These are phyloP conservation scores for Heteromyza rotundicornis DNA, from an alignment of 2,888 invertebrate species.

Conservation along the genomic window DNA sequence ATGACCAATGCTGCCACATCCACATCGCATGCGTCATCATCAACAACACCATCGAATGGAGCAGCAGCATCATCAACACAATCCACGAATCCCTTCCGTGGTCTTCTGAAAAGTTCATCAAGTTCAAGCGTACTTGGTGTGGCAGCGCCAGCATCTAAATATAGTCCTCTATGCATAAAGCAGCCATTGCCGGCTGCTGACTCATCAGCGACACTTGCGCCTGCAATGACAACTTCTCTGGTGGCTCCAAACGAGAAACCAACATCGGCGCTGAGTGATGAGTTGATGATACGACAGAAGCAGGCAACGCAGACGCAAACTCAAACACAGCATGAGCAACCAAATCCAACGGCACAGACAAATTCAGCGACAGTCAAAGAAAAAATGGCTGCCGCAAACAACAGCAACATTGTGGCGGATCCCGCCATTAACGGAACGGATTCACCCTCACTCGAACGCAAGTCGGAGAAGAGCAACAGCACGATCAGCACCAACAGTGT, in stretches of 20 bases:
- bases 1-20: slow-evolving; percentile 24
- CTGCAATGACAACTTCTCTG: slow-evolving; percentile 35
- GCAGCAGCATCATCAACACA: slow-evolving; percentile 23
- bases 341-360: background rate
- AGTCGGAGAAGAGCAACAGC: slow-evolving; percentile 60
- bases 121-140: slow-evolving; percentile 57
- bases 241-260: slow-evolving; percentile 29
- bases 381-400: slow-evolving; percentile 15
- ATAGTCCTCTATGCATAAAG: slow-evolving; percentile 43
- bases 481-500: slow-evolving; percentile 57
- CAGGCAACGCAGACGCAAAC: slow-evolving; percentile 26
- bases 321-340: slow-evolving; percentile 6
- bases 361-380: slow-evolving; percentile 39
- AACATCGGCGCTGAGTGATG: slow-evolving; percentile 34
- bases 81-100: slow-evolving; percentile 31
- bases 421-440: too few species aligned
- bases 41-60: background rate
- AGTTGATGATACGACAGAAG: slow-evolving; percentile 35
- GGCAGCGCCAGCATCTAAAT: slow-evolving; percentile 32
- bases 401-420: background rate
- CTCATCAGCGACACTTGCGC: slow-evolving; percentile 37
- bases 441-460: slow-evolving; percentile 54
- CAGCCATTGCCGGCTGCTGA: slow-evolving; percentile 25
- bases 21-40: slow-evolving; percentile 12
- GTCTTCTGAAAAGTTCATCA: slow-evolving; percentile 59